Evolutionary conservation across 2,888 invertebrate species (phyloP).

Genomic region (Antheraea yamamai): DNA sequence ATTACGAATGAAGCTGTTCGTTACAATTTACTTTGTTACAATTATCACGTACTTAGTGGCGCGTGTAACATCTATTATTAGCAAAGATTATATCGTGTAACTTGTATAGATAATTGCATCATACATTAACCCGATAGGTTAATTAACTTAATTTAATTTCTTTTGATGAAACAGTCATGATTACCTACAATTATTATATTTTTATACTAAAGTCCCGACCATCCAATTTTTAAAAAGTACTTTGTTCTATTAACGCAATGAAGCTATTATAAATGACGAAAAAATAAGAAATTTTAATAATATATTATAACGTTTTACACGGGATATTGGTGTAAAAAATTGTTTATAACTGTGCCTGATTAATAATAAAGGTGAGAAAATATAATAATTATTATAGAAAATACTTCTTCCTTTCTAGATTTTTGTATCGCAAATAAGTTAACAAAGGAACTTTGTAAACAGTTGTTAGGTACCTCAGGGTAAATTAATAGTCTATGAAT

Average conservation of each 20-base stretch:
- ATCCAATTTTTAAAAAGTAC: background rate
- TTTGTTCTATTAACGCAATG: background rate
- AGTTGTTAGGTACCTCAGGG: constrained; percentile 37
- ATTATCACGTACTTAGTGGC: background rate
- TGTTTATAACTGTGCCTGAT: background rate
- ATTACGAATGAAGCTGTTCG: background rate
- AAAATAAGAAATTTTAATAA: background rate
- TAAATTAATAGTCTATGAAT: constrained; percentile 33
- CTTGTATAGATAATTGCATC: constrained; percentile 2
- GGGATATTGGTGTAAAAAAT: too few relatives aligned
- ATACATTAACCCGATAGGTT: background rate
- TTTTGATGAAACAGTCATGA: background rate
- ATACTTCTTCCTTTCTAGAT: constrained; percentile 28
- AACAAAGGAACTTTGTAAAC: constrained; percentile 47
- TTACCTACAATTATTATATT: background rate
- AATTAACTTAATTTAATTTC: background rate
- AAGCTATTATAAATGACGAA: background rate
- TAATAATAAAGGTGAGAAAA: constrained; percentile 11
- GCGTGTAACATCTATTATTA: constrained; percentile 4
- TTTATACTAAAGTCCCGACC: background rate
- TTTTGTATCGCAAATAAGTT: constrained; percentile 43
- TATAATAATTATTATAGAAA: constrained; percentile 17
- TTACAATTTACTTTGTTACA: background rate
- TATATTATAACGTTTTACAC: too few relatives aligned
- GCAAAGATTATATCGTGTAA: background rate